These are phyloP conservation scores for Lottia scabra DNA, from an alignment of 2,888 invertebrate genomes.

Conservation along the genomic window DNA sequence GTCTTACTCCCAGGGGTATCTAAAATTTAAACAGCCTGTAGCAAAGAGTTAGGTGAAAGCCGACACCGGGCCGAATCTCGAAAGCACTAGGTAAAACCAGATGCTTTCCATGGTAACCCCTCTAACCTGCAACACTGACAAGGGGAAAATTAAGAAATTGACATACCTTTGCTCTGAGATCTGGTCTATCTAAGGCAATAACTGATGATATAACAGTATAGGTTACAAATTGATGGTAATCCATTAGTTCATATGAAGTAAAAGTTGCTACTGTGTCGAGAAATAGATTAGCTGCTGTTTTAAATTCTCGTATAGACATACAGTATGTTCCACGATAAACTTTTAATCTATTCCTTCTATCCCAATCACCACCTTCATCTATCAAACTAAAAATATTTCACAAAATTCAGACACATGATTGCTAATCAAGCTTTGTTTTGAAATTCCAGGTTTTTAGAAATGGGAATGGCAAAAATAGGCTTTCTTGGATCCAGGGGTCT, in stretches of 20 bases:
- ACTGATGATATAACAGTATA: constrained; percentile 88
- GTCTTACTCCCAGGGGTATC: too few species aligned
- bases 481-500: too few species aligned
- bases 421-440: too few species aligned
- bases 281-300: constrained; percentile 91
- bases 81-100: too few species aligned
- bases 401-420: neutral
- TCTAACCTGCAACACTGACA: too few species aligned
- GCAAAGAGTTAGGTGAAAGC: too few species aligned
- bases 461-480: neutral
- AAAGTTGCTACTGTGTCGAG: constrained; percentile 99
- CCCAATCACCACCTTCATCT: constrained; percentile 99
- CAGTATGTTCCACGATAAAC: constrained; percentile 91
- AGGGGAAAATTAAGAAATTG: too few species aligned
- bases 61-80: too few species aligned
- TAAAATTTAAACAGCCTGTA: too few species aligned
- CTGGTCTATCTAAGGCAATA: constrained; percentile 84
- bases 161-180: constrained; percentile 83
- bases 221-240: constrained; percentile 86
- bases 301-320: constrained; percentile 95
- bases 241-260: constrained; percentile 98
- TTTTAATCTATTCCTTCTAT: constrained; percentile 95
- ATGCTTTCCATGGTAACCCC: too few species aligned
- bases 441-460: too few species aligned
- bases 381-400: constrained; percentile 73